These are phyloP conservation scores for Acanthosepion lycidas DNA, from an alignment of 2,888 invertebrate species.

Conservation along the genomic window DNA sequence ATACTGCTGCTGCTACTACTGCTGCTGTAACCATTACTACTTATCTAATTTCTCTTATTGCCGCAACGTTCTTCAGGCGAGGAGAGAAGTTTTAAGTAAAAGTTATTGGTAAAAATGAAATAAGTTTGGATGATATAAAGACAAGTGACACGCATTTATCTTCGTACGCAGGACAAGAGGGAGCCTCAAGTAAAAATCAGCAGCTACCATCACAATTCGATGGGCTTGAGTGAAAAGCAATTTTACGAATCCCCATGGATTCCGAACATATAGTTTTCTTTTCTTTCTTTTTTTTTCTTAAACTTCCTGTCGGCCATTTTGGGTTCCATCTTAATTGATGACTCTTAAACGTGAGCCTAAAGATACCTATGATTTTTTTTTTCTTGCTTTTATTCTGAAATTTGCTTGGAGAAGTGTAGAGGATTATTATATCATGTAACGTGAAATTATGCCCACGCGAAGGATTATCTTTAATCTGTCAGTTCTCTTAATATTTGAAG, in stretches of 20 bases:
- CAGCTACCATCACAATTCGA: neutral
- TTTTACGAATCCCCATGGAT: neutral
- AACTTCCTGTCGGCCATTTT: conserved; percentile 6
- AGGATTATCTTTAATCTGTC: neutral
- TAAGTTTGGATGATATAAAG: neutral
- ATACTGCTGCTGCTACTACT: neutral
- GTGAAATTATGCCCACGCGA: neutral
- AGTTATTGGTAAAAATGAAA: neutral
- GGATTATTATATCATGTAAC: neutral
- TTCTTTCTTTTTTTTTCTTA: neutral
- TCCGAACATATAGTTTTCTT: neutral
- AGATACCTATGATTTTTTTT: neutral
- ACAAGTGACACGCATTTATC: conserved; percentile 33
- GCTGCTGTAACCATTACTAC: neutral
- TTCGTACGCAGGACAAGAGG: conserved; percentile 4
- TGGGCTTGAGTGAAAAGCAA: neutral
- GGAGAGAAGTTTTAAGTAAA: neutral
- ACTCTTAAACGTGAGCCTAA: neutral
- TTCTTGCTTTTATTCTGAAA: neutral
- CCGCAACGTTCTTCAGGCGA: neutral
- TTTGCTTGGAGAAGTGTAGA: neutral
- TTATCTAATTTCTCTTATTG: neutral
- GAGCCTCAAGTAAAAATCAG: neutral
- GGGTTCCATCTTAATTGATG: conserved; percentile 18
- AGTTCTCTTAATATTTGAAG: neutral